Conservation (phyloP, 2,113 vertebrate genomes). For the Lophotis ruficrista region DNA sequence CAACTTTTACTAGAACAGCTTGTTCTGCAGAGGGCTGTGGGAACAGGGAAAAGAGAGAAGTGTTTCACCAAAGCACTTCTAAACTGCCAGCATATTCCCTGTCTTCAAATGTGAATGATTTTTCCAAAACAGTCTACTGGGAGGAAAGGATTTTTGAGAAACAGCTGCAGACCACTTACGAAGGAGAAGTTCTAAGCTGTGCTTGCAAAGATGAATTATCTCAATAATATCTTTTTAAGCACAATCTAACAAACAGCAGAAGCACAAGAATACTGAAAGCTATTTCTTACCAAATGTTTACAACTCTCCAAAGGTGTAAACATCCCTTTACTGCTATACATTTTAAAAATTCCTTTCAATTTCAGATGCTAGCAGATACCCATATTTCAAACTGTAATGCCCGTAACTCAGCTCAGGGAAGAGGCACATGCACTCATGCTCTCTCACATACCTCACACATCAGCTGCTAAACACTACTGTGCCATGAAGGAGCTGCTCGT, state of each 20-base stretch:
- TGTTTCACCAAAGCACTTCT: not conserved
- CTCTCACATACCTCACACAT: not conserved
- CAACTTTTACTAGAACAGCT: slow-evolving; percentile 15
- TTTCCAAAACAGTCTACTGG: not conserved
- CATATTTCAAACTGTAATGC: not conserved
- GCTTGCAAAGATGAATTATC: not conserved
- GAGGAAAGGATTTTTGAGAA: not conserved
- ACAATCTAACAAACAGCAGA: not conserved
- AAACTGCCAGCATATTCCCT: not conserved
- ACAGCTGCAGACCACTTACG: not conserved
- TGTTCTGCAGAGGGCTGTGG: not conserved
- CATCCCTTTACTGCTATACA: not conserved
- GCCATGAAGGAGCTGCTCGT: not conserved
- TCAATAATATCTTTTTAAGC: not conserved
- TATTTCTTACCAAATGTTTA: not conserved
- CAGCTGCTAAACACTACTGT: not conserved
- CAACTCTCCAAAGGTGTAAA: not conserved
- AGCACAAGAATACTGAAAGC: not conserved
- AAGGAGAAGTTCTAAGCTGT: not conserved
- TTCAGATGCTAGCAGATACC: not conserved
- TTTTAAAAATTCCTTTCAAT: not conserved
- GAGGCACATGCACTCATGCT: not conserved
- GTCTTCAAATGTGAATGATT: not conserved
- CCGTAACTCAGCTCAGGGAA: not conserved
- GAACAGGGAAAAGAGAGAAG: not conserved